Evolutionary conservation across 2,113 vertebrate species (phyloP), one percentile per base, ranked within the genome.

Genomic region (Eolophus roseicapilla): DNA sequence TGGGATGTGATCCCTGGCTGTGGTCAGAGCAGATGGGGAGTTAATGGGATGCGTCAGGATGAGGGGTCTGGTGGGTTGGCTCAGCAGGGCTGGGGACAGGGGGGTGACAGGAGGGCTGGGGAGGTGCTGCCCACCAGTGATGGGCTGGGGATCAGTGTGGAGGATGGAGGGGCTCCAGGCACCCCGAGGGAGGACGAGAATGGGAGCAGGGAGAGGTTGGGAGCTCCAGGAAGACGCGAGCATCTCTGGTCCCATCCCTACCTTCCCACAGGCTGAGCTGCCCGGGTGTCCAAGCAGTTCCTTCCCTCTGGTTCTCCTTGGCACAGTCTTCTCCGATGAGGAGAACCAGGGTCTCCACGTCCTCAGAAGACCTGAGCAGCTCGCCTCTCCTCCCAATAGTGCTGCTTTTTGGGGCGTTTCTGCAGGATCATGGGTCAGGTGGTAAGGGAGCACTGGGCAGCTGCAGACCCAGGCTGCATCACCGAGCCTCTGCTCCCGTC

Each of bases 171-270:
- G 10, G 37, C 37, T 60, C 19, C 63, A 19, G 49, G 62, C 11
- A 4, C 33, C 39, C 39, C 0, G 0, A 11, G 0, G 23, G 16
- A 57, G 49, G 60, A 46, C 2, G 10, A 2, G 3, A 2, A 1
- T 4, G 70, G 82, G 52, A 86, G 37, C 0, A 0, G 20, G 4
- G 24, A 39, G 44, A 67, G 80, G 41, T 8, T 8, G 69, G 67
- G 28, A 43, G 46, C 89, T n/a, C 43, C 2, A 6, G 25, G 77
- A 46, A 53, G 37, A 46, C 0, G 4, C 5, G 1, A 39, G 57
- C 35, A 83, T 33, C 5, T 39, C 39, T 20, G 1, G 4, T 84
- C 87, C 71, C 8, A 0, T 14, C 7, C 17, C 23, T 93, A 87
- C 96, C 95, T 91, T 82, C 68, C n/a, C 35, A 11, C 24, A 15